A percentile compares a stretch with the other conserved stretches of the same genome.
These are phyloP conservation scores for Xestoiulus laeticollis DNA, from an alignment of 2,888 invertebrate species.

Conservation along the genomic window DNA sequence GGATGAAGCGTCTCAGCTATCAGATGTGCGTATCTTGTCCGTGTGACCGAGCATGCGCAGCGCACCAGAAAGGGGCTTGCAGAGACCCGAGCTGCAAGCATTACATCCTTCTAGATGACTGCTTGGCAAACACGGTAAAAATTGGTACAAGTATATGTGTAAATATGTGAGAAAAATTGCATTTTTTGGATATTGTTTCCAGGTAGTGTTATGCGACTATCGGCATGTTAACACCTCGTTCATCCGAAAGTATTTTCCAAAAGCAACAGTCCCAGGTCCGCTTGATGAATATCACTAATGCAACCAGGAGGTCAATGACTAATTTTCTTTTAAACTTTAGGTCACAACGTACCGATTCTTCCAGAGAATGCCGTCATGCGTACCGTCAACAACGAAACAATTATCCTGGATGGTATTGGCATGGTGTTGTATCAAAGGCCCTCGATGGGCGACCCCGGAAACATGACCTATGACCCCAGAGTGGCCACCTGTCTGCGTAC, in stretches of 20 bases:
- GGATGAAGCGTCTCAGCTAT: conserved; percentile 65
- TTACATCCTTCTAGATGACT: conserved; percentile 65
- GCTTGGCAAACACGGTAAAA: conserved; percentile 64
- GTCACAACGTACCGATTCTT: conserved; percentile 52
- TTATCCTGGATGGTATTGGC: conserved; percentile 52
- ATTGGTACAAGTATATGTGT: neutral
- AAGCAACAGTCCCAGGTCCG: conserved; percentile 53
- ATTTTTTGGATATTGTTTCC: neutral
- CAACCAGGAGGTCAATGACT: neutral
- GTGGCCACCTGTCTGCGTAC: conserved; percentile 64
- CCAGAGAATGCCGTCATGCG: conserved; percentile 52
- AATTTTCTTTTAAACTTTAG: neutral
- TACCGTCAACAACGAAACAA: conserved; percentile 53
- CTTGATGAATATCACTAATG: neutral
- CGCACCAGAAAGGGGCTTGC: conserved; percentile 62
- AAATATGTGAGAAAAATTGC: neutral
- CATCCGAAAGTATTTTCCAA: conserved; percentile 64
- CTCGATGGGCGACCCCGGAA: neutral
- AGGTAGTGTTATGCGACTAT: conserved; percentile 66
- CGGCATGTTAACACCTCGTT: conserved; percentile 64
- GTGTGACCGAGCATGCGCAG: conserved; percentile 63
- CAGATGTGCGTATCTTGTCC: conserved; percentile 63
- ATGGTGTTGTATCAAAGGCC: conserved; percentile 50
- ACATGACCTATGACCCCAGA: conserved; percentile 8
- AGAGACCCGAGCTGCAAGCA: conserved; percentile 62